Evolutionary conservation across 2,113 vertebrate genomes (phyloP).

Genomic region (Tauraco erythrolophus): DNA sequence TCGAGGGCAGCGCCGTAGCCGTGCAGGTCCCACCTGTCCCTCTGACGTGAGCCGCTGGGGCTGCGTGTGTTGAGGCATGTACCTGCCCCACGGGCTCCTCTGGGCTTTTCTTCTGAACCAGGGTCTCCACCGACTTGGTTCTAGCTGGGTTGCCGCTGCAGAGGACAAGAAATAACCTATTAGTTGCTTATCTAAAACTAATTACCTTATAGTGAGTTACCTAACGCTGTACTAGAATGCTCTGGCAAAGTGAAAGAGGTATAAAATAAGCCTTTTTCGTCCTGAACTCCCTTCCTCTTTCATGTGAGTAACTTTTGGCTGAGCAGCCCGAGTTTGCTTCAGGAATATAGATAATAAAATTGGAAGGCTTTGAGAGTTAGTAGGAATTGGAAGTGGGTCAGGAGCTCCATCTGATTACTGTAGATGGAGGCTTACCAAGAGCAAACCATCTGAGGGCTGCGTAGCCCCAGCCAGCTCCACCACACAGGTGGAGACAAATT

Average conservation of each 20-base stretch:
- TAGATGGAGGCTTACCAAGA: rapidly evolving
- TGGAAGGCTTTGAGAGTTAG: not conserved
- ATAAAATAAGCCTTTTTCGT: not conserved
- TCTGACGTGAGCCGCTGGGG: not conserved
- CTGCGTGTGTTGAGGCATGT: rapidly evolving
- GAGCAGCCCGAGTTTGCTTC: not conserved
- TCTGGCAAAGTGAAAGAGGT: not conserved
- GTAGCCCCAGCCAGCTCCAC: not conserved
- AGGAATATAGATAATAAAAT: not conserved
- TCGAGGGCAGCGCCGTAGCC: not conserved
- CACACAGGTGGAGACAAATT: not conserved
- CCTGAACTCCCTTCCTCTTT: not conserved
- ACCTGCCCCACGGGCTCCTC: not conserved
- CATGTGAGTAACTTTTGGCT: rapidly evolving
- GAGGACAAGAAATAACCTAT: not conserved
- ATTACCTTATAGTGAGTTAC: not conserved
- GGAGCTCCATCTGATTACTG: not conserved
- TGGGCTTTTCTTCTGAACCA: not conserved
- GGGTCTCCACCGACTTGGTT: not conserved
- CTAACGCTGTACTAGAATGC: not conserved
- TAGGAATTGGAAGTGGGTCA: not conserved
- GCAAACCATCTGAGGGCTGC: not conserved
- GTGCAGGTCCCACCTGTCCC: rapidly evolving
- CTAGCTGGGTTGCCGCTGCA: not conserved
- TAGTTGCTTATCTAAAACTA: not conserved